Conservation (phyloP, 2,797 vertebrate genomes). For the Euphonia xanthogaster region DNA sequence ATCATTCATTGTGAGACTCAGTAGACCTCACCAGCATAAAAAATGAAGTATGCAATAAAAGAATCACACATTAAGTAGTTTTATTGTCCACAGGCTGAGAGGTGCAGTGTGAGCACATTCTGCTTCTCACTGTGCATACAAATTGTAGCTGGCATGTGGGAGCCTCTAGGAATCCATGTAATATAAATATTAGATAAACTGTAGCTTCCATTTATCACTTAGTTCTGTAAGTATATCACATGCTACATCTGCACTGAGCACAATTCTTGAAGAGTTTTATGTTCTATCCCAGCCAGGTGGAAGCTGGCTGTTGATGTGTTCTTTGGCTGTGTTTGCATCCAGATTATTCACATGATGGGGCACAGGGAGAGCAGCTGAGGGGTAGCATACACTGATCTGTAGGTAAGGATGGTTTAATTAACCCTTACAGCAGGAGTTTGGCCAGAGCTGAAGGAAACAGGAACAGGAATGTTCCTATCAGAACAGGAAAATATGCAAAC, state of each 20-base stretch:
- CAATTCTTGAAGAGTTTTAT: background rate
- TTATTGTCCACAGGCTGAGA: background rate
- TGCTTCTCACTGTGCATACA: background rate
- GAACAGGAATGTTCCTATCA: background rate
- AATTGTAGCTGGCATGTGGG: background rate
- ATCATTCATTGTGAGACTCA: background rate
- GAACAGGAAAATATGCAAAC: background rate
- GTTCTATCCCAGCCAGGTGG: background rate
- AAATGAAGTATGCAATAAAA: background rate
- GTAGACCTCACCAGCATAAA: slow-evolving; percentile 23
- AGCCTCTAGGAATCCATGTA: background rate
- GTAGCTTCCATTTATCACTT: background rate
- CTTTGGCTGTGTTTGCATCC: background rate
- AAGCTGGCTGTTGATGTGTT: background rate
- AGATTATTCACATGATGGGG: background rate
- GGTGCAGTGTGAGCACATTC: background rate
- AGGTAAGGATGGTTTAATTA: background rate
- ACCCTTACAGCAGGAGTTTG: background rate
- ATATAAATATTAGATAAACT: slow-evolving; percentile 51
- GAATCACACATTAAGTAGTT: background rate
- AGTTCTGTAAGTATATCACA: background rate
- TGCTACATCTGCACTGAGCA: background rate
- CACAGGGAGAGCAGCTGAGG: background rate
- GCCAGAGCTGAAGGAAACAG: background rate
- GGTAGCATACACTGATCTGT: background rate